Evolutionary conservation across 1,140 invertebrate species (phyloP).

Genomic region (Heliconius melpomene): DNA sequence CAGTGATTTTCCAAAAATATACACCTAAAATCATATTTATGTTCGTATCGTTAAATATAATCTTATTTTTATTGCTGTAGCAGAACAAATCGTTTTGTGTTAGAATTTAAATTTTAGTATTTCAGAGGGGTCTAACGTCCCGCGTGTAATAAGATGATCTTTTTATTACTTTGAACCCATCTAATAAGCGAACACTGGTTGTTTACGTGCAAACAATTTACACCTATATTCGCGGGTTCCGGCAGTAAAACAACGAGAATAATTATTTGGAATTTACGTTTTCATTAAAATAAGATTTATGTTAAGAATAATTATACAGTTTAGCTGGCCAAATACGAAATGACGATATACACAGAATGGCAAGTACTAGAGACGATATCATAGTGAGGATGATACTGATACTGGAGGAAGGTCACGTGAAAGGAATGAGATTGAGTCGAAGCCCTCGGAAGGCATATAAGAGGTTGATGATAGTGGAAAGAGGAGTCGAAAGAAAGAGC

Average conservation of each 20-base stretch:
- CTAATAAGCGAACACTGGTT: conserved; percentile 74
- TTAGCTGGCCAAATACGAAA: neutral
- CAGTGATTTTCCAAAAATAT: too few relatives aligned
- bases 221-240: conserved; percentile 61
- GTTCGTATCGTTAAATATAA: conserved; percentile 52
- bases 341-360: neutral
- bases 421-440: too few relatives aligned
- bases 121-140: conserved; percentile 51
- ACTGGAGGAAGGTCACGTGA: too few relatives aligned
- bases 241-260: conserved; percentile 46
- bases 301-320: neutral
- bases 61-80: conserved; percentile 63
- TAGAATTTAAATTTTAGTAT: conserved; percentile 70
- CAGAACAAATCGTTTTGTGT: conserved; percentile 73
- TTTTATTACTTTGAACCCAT: conserved; percentile 73
- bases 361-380: too few relatives aligned
- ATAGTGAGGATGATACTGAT: too few relatives aligned
- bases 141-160: conserved; percentile 72
- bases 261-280: neutral
- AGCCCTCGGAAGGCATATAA: too few relatives aligned
- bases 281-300: conserved; percentile 2
- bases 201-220: conserved; percentile 76
- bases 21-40: neutral
- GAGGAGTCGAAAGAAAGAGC: too few relatives aligned
- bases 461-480: too few relatives aligned